Base-by-base conservation (phyloP, 1,140 invertebrate species). In the Artemia franciscana region DNA sequence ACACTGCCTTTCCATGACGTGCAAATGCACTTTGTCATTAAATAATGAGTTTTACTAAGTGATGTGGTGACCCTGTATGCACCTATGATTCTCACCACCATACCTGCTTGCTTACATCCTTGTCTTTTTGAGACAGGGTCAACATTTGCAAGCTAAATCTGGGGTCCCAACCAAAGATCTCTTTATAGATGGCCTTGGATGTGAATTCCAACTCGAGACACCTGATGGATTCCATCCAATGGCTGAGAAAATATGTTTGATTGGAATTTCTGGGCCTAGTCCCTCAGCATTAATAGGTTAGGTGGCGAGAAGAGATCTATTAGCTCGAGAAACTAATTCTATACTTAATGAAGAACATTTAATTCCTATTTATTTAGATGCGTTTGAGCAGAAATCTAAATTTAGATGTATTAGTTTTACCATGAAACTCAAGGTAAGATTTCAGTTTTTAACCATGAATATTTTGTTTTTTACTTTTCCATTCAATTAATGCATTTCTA, bases 121-220 rank as follows among this genome's bases (percentile, higher is more conserved):
- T 51, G 21, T 51, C 39, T 51, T 51, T 51, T 18, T 51, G 12
- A 3, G 12, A 51, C 68, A 77, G 66, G 75, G 75, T 57, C 71
- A 75, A 57, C 68, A 69, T 30, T 76, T 75, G 67, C 77, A 82
- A 63, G 85, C 97, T 27, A 79, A 84, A 67, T 84, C 97, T 64
- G 93, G 94, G 28, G 86, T 84, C 23, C 92, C 92, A 0, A 91
- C 89, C 0, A 78, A 90, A 60, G 92, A 97, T 71, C 74, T 98
- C 1, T 91, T 84, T 66, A 82, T 97, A 25, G 87, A 96, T 72
- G 84, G 83, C 21, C 76, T 79, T 26, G 86, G 62, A 26, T 92
- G 88, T 68, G 86, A 91, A 69, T 87, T 88, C 69, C 86, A 84
- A 66, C 95, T 97, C 73, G 91, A 91, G 59, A 91, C 91, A 3